Base-by-base conservation (phyloP, 2,888 invertebrate genomes). In the Eristalinus sepulchralis region DNA sequence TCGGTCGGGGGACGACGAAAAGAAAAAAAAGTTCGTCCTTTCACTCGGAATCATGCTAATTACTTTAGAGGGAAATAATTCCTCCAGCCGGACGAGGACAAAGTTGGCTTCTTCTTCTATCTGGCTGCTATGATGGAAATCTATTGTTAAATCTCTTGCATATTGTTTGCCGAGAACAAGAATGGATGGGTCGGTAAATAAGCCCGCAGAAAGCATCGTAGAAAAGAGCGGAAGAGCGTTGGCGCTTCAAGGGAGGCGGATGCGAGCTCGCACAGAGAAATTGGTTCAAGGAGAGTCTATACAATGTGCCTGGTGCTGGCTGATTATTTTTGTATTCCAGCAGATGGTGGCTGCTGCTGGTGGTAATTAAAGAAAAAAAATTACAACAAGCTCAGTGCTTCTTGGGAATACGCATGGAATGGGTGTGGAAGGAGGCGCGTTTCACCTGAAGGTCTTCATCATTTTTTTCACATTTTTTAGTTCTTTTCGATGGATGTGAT, bases 21-120 rank as follows among this genome's bases (percentile, higher is more conserved):
- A n/a, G n/a, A 22, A n/a, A 47, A 60, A 60, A 76, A 33, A 67
- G 10, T 59, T 47, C 11, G 59, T 39, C n/a, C 47, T 59, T 76
- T 67, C 59, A 60, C 47, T 39, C n/a, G 59, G 22, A 76, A 47
- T 1, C 20, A 75, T 66, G 75, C 75, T 76, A 76, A 67, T 76
- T 67, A 67, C 59, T 60, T 67, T 34, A 10, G 66, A 47, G 33
- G n/a, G 10, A 60, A 76, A 59, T 47, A 22, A 63, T 53, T 72
- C n/a, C 39, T 31, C 24, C 31, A 22, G 31, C 47, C 47, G 47
- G 47, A 22, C 66, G 39, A 22, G 17, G 59, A 22, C n/a, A 60
- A 67, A 67, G 66, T 60, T 64, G 53, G 24, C 47, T 24, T 67
- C 55, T 24, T 67, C 55, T 70, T 59, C 59, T 60, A 39, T 59